Evolutionary conservation across 2,888 invertebrate genomes (phyloP), one percentile per base, ranked within the genome.

Genomic region (Parthenolecanium corni): DNA sequence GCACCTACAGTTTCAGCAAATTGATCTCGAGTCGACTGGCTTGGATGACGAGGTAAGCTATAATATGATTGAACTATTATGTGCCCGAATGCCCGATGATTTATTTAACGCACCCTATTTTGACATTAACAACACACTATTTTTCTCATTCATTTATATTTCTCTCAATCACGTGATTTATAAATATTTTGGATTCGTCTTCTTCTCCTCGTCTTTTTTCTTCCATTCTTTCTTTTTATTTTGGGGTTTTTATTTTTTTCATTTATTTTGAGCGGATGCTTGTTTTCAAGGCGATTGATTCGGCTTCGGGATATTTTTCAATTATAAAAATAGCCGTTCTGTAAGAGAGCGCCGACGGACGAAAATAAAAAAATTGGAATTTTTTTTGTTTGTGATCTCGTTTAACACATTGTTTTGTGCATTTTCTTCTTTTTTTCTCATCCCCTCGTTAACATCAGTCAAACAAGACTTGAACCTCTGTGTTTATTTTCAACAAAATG

Each of bases 11-110:
- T 88, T 87, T 74, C 74, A 80, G 53, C 76, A 79, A 66, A 72
- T 88, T 61, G 83, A 87, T 74, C 72, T 89, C 38, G 83, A 85
- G 72, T 79, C 81, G 56, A 80, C 82, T 12, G 78, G 77, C 63
- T 74, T 86, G 31, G 83, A 86, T 68, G 87, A 88, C 70, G 85
- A 86, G 74, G 86, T 85, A 69, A 76, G 76, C 36, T 18, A 16
- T 21, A 36, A 20, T 31, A n/a, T n/a, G n/a, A n/a, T n/a, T n/a
- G n/a, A 38, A 12, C 5, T 49, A 49, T 49, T 20, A 49, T 49
- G 3, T 49, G 18, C 23, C 5, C 12, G 3, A 20, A 9, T 49
- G 20, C 21, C 14, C 20, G 5, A 20, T 21, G 2, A 49, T 16
- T 20, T 5, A 49, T 44, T 16, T 6, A 44, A 12, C 18, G 3